Base-by-base conservation (phyloP, 2,113 vertebrate genomes). In the Entomyzon cyanotis region DNA sequence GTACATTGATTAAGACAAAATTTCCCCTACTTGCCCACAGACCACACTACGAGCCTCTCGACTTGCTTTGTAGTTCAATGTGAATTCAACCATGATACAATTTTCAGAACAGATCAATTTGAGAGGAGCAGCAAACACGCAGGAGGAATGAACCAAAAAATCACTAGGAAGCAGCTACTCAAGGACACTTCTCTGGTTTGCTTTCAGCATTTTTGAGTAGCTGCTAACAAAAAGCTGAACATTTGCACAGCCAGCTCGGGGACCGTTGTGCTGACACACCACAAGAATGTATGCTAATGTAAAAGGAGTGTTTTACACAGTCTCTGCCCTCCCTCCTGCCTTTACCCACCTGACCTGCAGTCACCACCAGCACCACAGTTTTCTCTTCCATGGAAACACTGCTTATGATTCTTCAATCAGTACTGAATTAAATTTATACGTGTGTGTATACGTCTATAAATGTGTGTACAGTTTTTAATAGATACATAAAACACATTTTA, bases 71-170 rank as follows among this genome's bases (percentile, higher is more conserved):
- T 93, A 94, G 67, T 63, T 85, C 4, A 10, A 41, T 85, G 94
- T 90, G 95, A 94, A 96, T 93, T 97, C 94, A 95, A 82, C 81
- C 94, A 95, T 94, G 87, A 96, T 91, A 93, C 87, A 53, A 95
- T 95, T 95, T 95, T 85, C 93, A 93, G 89, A 91, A 56, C 64
- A 86, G 94, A 95, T 83, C 90, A 76, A 16, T 87, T 74, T 64
- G 81, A 86, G 93, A 91, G 46, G 63, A 89, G 84, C 41, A 93
- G 71, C 70, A 95, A 94, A 95, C 87, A 85, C 0, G 1, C 58
- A 69, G 70, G 74, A 95, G 74, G 81, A 84, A 64, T 11, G 74
- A 91, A 94, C 53, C 35, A 76, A 74, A 93, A 92, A 80, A 80
- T 53, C 87, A n/a, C 78, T 62, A 62, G 81, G 79, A 87, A 93